Conservation (phyloP, 1,140 invertebrate genomes). For the Parasteatoda tepidariorum region DNA sequence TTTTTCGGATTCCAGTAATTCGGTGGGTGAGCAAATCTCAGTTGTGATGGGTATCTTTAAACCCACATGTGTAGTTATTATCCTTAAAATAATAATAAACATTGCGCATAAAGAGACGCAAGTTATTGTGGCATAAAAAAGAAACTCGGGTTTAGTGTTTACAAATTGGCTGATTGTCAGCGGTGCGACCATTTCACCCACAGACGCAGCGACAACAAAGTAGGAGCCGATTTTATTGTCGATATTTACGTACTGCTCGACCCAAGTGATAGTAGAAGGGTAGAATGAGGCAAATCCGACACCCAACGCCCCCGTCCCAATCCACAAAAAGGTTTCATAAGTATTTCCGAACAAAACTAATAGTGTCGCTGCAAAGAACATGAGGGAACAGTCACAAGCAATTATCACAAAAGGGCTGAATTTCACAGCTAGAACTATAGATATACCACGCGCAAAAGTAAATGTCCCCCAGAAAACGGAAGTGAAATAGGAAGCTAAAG, state of each 20-base stretch:
- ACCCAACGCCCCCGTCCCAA: constrained; percentile 69
- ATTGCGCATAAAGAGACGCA: constrained; percentile 25
- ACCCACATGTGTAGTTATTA: background rate
- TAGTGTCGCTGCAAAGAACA: constrained; percentile 63
- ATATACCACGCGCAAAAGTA: constrained; percentile 69
- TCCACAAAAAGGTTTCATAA: constrained; percentile 67
- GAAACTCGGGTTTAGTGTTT: constrained; percentile 65
- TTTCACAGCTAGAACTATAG: constrained; percentile 69
- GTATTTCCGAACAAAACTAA: constrained; percentile 55
- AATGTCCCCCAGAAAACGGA: constrained; percentile 72
- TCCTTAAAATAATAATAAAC: constrained; percentile 37
- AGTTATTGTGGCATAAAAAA: constrained; percentile 65
- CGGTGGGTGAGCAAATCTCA: no score
- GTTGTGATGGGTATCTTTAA: background rate
- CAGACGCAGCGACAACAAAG: constrained; percentile 70
- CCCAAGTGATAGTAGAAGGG: constrained; percentile 71
- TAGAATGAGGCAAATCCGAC: constrained; percentile 72
- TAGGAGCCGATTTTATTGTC: constrained; percentile 70
- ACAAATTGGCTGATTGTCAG: constrained; percentile 67
- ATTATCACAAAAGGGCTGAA: constrained; percentile 68
- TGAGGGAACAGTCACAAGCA: constrained; percentile 66
- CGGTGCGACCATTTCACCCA: constrained; percentile 71
- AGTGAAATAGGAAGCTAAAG: constrained; percentile 68
- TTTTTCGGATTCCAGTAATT: no score
- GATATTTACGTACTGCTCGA: constrained; percentile 70